A percentile compares a stretch with the other conserved stretches of the same genome.
These are phyloP conservation scores for Zalophus californianus DNA, from an alignment of 2,797 vertebrate species.

Conservation along the genomic window DNA sequence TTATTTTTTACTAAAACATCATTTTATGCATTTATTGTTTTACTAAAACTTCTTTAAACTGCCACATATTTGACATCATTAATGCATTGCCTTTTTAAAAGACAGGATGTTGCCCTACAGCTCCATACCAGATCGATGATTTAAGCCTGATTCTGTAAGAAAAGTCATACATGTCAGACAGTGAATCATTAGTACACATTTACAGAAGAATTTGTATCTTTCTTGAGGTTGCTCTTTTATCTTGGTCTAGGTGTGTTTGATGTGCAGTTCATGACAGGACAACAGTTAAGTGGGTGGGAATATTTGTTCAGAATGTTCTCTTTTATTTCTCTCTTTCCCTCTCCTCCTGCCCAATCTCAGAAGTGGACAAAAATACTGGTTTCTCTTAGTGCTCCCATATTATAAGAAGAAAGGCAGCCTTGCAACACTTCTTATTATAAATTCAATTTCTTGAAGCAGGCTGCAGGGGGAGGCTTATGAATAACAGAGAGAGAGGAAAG, in stretches of 20 bases:
- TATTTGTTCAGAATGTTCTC: background rate
- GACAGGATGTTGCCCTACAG: background rate
- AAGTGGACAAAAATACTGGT: background rate
- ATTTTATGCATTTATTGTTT: background rate
- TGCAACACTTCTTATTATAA: conserved; percentile 52
- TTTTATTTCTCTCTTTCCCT: background rate
- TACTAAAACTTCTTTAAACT: background rate
- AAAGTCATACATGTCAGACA: background rate
- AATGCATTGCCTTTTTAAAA: background rate
- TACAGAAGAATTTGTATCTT: background rate
- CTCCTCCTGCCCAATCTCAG: background rate
- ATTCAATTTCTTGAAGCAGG: conserved; percentile 56
- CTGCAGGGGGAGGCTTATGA: conserved; percentile 26
- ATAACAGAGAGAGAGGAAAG: conserved; percentile 47
- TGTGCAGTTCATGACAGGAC: background rate
- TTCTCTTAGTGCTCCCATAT: background rate
- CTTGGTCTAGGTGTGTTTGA: background rate
- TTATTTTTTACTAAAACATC: background rate
- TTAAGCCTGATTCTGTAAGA: background rate
- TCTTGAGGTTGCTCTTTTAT: background rate
- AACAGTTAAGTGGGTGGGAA: background rate
- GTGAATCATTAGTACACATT: background rate
- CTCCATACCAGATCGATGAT: background rate
- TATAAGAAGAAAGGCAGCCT: conserved; percentile 33
- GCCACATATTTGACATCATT: background rate